Evolutionary conservation across 2,113 vertebrate genomes (phyloP).

Genomic region (Glareola pratincola): DNA sequence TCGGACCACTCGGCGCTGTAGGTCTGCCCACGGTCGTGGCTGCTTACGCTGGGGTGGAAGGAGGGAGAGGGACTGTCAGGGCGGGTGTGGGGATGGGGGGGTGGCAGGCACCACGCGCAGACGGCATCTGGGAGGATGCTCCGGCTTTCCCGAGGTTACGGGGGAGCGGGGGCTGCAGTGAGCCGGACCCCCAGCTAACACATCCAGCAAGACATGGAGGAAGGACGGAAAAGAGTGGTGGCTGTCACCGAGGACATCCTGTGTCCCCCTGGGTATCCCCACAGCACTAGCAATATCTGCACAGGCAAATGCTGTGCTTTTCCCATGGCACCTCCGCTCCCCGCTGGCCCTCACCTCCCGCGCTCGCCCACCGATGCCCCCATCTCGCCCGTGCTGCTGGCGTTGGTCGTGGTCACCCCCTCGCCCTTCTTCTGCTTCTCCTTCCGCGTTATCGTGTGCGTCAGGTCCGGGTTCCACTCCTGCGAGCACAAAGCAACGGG

Average conservation of each 20-base stretch:
- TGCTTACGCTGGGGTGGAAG: conserved; percentile 82
- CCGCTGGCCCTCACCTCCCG: conserved; percentile 77
- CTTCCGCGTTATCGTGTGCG: conserved; percentile 86
- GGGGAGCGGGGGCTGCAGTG: not conserved
- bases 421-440: conserved; percentile 94
- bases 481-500: conserved; percentile 26
- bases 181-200: not conserved
- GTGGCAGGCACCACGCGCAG: not conserved
- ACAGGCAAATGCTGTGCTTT: fast-evolving
- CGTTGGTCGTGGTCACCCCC: conserved; percentile 79
- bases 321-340: fast-evolving
- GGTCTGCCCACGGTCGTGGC: conserved; percentile 91
- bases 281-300: not conserved
- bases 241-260: fast-evolving
- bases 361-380: conserved; percentile 87
- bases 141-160: fast-evolving
- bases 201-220: not conserved
- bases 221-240: not conserved
- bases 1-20: conserved; percentile 94
- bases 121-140: not conserved
- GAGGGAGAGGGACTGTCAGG: not conserved
- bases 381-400: conserved; percentile 81
- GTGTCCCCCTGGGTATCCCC: fast-evolving
- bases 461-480: conserved; percentile 95
- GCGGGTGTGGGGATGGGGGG: fast-evolving